Evolutionary conservation across 2,797 vertebrate genomes (phyloP).

Genomic region (Falco rusticolus): DNA sequence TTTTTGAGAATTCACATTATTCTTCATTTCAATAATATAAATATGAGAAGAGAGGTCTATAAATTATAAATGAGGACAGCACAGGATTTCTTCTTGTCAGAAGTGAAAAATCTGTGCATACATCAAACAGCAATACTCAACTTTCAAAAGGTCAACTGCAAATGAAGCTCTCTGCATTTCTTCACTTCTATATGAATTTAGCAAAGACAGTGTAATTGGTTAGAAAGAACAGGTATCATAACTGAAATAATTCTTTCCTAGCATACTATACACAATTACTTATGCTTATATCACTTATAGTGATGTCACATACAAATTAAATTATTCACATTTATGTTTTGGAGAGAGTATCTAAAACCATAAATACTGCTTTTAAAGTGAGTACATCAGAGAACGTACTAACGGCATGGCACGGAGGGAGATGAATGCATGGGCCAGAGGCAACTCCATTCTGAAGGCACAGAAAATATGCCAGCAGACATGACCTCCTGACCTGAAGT

Average conservation of each 20-base stretch:
- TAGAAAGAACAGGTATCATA: background rate
- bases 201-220: background rate
- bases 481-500: conserved; percentile 37
- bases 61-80: background rate
- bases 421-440: background rate
- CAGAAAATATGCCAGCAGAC: conserved; percentile 7
- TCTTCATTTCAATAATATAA: background rate
- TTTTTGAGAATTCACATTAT: background rate
- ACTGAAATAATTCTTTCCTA: background rate
- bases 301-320: background rate
- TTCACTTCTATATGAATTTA: background rate
- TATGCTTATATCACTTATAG: background rate
- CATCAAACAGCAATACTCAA: background rate
- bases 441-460: background rate
- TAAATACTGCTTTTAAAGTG: background rate
- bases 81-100: background rate
- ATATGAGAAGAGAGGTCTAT: background rate
- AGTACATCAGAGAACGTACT: background rate
- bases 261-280: background rate
- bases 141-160: background rate
- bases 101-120: background rate
- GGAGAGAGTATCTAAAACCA: background rate
- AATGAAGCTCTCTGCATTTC: background rate
- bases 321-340: conserved; percentile 24
- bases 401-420: background rate